Evolutionary conservation across 2,888 invertebrate species (phyloP).

Genomic region (Tyria jacobaeae): DNA sequence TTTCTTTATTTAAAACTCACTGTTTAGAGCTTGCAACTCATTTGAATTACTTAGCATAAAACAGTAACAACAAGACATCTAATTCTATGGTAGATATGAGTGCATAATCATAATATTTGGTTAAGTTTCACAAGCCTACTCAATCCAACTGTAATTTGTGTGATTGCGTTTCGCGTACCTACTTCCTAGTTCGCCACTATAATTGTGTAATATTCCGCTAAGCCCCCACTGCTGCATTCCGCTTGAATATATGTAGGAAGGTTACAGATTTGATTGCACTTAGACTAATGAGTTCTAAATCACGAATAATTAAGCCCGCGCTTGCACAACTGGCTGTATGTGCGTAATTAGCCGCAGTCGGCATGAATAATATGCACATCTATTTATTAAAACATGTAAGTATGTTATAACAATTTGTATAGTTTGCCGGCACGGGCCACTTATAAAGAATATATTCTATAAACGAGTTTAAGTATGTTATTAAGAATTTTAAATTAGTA

Average conservation of each 20-base stretch:
- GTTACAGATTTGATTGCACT: constrained; percentile 53
- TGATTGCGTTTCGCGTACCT: constrained; percentile 34
- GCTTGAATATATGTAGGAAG: constrained; percentile 33
- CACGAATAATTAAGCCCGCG: constrained; percentile 22
- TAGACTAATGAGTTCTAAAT: constrained; percentile 49
- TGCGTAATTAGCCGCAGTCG: not conserved
- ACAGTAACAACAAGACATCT: not conserved
- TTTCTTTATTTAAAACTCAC: no score
- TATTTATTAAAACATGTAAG: constrained; percentile 9
- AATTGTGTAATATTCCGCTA: constrained; percentile 41
- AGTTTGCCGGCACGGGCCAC: constrained; percentile 3
- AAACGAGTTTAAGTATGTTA: constrained; percentile 18
- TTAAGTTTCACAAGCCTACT: constrained; percentile 32
- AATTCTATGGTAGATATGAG: constrained; percentile 21
- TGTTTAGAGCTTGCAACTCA: no score
- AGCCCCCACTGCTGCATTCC: constrained; percentile 16
- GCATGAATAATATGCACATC: not conserved
- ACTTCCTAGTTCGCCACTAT: constrained; percentile 29
- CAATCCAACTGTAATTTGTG: constrained; percentile 39
- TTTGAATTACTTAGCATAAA: not conserved
- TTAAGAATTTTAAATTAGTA: no score
- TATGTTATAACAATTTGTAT: constrained; percentile 18
- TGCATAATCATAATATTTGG: constrained; percentile 34
- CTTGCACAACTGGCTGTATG: constrained; percentile 8
- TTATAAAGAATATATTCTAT: constrained; percentile 17